These are phyloP conservation scores for Heptranchias perlo DNA, from an alignment of 2,113 vertebrate genomes.

Conservation along the genomic window DNA sequence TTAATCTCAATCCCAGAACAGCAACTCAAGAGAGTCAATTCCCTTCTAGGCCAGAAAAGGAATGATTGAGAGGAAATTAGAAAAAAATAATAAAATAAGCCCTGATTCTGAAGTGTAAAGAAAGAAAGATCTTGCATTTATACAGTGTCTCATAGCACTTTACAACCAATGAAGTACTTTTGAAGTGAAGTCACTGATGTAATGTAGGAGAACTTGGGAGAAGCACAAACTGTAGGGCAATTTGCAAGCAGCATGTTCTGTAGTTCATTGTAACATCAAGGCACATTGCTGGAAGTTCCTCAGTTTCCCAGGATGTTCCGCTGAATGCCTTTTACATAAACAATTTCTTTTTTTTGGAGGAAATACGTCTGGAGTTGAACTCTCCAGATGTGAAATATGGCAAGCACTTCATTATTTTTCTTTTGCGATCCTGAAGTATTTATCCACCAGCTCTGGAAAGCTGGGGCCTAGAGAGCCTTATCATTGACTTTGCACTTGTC, in stretches of 20 bases:
- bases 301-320: not conserved
- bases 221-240: too few species aligned
- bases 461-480: not conserved
- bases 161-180: not conserved
- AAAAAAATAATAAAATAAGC: not conserved
- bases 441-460: not conserved
- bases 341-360: not conserved
- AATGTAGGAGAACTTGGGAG: not conserved
- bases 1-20: not conserved
- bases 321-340: not conserved
- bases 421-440: not conserved
- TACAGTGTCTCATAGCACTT: not conserved
- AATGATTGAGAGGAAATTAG: not conserved
- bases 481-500: not conserved
- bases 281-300: not conserved
- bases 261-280: not conserved
- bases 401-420: not conserved
- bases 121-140: not conserved
- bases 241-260: not conserved
- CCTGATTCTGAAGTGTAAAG: not conserved
- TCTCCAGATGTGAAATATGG: conserved; percentile 28
- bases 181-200: not conserved
- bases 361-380: not conserved
- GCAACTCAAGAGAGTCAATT: not conserved
- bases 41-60: not conserved